Evolutionary conservation across 37 sponge, comb jelly and placozoan species (phyloP), one percentile per base, ranked within the genome.

Genomic region (Tethya wilhelma): DNA sequence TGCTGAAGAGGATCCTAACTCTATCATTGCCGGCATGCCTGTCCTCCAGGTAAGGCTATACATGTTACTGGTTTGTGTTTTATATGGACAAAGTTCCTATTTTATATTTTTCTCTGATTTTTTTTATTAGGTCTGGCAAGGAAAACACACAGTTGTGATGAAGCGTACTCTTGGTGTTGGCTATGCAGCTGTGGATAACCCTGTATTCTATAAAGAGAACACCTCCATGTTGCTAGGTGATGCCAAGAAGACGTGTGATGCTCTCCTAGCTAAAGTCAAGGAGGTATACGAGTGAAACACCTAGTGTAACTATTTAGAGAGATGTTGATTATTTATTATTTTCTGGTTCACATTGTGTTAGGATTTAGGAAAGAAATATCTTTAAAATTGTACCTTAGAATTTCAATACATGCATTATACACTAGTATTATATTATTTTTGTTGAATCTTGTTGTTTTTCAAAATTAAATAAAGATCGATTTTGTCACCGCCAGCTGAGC

Each of bases 221-320:
- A 97, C 94, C 0, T 88, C 94, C 77, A 97, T 97, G 97, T 87
- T 93, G 84, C 92, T 97, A 46, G 94, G 94, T 22, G 97, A 97
- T 75, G 97, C 97, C 71, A 97, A 97, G 94, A 92, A 93, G 72
- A 84, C 90, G 42, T 97, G 97, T 77, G 97, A 97, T 22, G 91
- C 85, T 31, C 82, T 97, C 32, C 55, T 84, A 2, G 76, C 82
- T 2, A 84, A 84, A 44, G 40, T 91, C 64, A 83, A 88, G n/a
- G 88, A 94, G 65, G 38, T 45, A 11, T 84, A 84, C 46, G 83
- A 39, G 1, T 37, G 17, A 4, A 14, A n/a, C n/a, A n/a, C n/a
- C n/a, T n/a, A 9, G 4, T 58, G 23, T 28, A 28, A 58, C 5
- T 49, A 17, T 20, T 49, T 11, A 17, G 11, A 49, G 55, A 49